A percentile compares a stretch with the other conserved stretches of the same genome.
Conservation (phyloP, 2,888 invertebrate species). For the Sesamia inferens region DNA sequence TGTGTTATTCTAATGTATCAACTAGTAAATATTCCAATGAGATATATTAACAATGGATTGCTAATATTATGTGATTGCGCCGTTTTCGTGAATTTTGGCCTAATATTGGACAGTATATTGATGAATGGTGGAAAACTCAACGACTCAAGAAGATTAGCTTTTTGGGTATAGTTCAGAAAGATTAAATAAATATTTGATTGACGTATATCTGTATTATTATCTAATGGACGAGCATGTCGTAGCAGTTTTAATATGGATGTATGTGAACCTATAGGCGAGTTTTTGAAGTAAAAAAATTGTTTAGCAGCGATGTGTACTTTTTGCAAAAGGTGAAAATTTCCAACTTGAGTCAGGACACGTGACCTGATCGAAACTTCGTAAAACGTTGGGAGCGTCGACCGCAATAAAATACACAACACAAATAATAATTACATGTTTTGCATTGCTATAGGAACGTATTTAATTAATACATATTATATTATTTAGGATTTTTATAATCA, state of each 20-base stretch:
- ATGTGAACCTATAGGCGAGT: background rate
- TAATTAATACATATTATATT: no score
- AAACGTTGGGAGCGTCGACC: no score
- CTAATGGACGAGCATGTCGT: background rate
- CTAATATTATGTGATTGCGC: conserved; percentile 40
- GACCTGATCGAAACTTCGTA: no score
- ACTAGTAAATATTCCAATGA: conserved; percentile 66
- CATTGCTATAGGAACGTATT: no score
- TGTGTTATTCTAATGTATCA: conserved; percentile 68
- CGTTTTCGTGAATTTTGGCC: conserved; percentile 8
- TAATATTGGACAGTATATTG: conserved; percentile 20
- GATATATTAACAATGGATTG: conserved; percentile 54
- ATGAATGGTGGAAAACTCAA: conserved; percentile 10
- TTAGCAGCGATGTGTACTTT: no score
- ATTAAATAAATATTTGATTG: conserved; percentile 1
- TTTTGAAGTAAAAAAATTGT: no score
- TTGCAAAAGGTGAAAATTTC: no score
- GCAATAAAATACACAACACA: no score
- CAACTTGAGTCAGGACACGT: no score
- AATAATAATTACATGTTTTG: no score
- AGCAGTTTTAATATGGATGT: background rate
- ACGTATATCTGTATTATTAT: background rate
- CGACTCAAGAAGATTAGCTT: background rate
- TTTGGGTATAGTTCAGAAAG: background rate
- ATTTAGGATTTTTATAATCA: no score